Percentiles rank a stretch among this genome's conserved stretches.
Evolutionary conservation across 2,113 vertebrate species (phyloP).

Genomic region (Argyrosomus japonicus): DNA sequence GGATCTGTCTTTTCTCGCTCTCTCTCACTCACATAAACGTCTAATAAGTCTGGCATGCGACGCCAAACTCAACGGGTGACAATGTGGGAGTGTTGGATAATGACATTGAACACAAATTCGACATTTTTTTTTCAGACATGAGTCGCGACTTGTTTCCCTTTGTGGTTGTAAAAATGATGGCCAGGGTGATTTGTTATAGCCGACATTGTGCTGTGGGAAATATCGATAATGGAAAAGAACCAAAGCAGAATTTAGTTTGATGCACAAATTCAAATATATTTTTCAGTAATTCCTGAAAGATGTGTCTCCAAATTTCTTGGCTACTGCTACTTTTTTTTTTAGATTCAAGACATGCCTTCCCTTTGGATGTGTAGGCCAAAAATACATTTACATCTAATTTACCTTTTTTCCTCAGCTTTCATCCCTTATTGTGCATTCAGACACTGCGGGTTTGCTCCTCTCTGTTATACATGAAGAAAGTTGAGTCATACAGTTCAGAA

Average conservation of each 20-base stretch:
- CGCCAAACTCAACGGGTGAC: constrained; percentile 36
- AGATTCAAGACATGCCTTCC: not conserved
- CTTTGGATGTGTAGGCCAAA: not conserved
- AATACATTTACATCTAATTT: not conserved
- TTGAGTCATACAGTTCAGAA: not conserved
- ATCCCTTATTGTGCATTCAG: not conserved
- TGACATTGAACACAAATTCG: constrained; percentile 8
- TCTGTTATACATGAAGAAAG: not conserved
- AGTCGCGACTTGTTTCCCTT: constrained; percentile 17
- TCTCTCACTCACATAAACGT: constrained; percentile 22
- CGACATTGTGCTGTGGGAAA: not conserved
- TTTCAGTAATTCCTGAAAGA: not conserved
- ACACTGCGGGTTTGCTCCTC: not conserved
- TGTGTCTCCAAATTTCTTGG: not conserved
- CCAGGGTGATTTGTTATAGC: constrained; percentile 1
- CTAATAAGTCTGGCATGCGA: constrained; percentile 36
- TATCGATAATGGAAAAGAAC: constrained; percentile 17
- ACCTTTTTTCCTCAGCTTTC: not conserved
- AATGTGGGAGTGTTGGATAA: constrained; percentile 31
- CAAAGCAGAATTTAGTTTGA: constrained; percentile 1
- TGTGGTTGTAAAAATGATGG: constrained; percentile 11
- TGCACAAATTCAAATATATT: not conserved
- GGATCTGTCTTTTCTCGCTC: constrained; percentile 20
- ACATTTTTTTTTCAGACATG: not conserved
- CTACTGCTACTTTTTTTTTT: not conserved